Conservation (phyloP, 2,797 vertebrate genomes). For the Pogonophryne albipinna region DNA sequence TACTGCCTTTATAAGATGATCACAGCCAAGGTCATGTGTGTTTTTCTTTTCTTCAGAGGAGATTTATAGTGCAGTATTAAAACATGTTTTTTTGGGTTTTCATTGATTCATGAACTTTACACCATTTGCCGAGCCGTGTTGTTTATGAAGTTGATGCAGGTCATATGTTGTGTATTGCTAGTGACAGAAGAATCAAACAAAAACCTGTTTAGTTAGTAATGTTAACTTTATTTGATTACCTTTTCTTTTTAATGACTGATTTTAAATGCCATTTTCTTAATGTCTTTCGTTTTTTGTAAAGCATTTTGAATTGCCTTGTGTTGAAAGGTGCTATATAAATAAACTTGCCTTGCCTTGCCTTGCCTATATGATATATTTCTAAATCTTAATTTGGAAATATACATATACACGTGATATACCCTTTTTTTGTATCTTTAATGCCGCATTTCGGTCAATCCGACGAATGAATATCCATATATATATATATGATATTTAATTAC, state of each 20-base stretch:
- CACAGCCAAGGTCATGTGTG: conserved; percentile 31
- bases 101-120: background rate
- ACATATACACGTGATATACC: too few species aligned
- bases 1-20: conserved; percentile 15
- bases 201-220: background rate
- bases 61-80: background rate
- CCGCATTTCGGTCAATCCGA: background rate
- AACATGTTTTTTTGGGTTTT: background rate
- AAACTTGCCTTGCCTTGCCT: too few species aligned
- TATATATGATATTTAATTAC: too few species aligned
- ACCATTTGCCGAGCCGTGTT: background rate
- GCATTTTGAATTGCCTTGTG: too few species aligned
- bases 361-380: too few species aligned
- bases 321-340: too few species aligned
- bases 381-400: background rate
- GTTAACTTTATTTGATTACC: too few species aligned
- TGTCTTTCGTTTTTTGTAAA: too few species aligned
- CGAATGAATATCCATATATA: too few species aligned
- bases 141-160: background rate
- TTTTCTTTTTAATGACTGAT: too few species aligned
- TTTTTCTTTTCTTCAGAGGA: background rate
- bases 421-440: too few species aligned
- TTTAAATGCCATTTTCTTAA: too few species aligned
- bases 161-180: background rate
- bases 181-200: background rate